Base-by-base conservation (phyloP, 1,140 invertebrate species). In the Bombus impatiens region DNA sequence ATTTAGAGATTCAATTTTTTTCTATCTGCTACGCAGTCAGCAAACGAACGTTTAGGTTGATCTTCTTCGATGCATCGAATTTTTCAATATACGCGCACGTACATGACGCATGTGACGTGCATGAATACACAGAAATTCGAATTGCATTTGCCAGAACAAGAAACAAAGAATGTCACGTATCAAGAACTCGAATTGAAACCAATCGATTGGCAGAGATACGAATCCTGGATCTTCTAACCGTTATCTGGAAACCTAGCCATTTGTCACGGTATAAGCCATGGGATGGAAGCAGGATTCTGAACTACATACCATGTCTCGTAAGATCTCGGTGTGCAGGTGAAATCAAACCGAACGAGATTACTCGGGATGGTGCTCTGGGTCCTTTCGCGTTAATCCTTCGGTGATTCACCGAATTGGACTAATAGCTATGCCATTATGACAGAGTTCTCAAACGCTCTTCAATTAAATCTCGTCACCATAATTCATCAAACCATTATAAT, bases 241-340 rank as follows among this genome's bases (percentile, higher is more conserved):
- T 92, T 92, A 92, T 93, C 90, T 86, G 88, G 86, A 82, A 91
- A 91, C 88, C 90, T 91, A 81, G 88, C 90, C 87, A 92, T 92
- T 93, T 92, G 91, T 93, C 92, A 93, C 87, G 70, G 87, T 71
- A 81, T 91, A 91, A 91, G 90, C 90, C 84, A 84, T 42, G 87
- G 87, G 82, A 88, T 70, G 74, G 89, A 79, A 3, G 40, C 74
- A 65, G 78, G 81, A 91, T 91, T 82, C 76, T 28, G 70, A 81
- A 44, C 70, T 67, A n/a, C 87, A 78, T 59, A 53, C 40, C 37
- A 15, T 37, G 62, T 59, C 71, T 82, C 70, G 74, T 28, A 40
- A 72, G 84, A 86, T 86, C 87, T 78, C 70, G 25, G n/a, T 22
- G 75, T 42, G 47, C 78, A 35, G 79, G 77, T 79, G 87, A 88